Evolutionary conservation across 2,888 invertebrate species (phyloP).

Genomic region (Masnerella sp.): DNA sequence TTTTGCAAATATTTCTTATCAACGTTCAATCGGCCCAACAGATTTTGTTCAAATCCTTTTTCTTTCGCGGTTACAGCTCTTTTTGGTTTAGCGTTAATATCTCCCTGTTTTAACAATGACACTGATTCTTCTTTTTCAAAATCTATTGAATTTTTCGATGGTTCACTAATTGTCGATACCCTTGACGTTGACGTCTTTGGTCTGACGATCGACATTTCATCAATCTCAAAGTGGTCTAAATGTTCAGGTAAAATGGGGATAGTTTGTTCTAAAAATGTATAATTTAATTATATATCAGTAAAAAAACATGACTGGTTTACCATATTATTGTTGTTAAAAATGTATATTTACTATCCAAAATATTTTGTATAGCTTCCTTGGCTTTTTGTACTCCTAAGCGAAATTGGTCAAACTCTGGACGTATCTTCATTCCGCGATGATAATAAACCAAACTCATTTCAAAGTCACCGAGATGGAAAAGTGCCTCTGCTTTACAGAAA

Average conservation of each 20-base stretch:
- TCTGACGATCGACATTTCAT: not conserved
- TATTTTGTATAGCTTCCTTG: constrained; percentile 95
- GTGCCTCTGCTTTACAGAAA: constrained; percentile 94
- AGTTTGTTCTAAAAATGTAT: constrained; percentile 32
- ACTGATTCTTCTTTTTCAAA: constrained; percentile 11
- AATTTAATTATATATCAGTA: no score
- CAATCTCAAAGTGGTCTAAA: constrained; percentile 2
- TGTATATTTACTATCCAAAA: constrained; percentile 82
- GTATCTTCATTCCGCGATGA: constrained; percentile 89
- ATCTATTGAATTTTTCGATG: constrained; percentile 6
- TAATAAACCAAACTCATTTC: constrained; percentile 95
- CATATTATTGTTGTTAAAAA: not conserved
- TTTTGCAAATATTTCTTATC: constrained; percentile 71
- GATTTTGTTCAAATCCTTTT: constrained; percentile 56
- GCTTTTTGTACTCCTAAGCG: constrained; percentile 93
- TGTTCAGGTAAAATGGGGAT: constrained; percentile 34
- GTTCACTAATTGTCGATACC: constrained; percentile 14
- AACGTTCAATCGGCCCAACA: constrained; percentile 67
- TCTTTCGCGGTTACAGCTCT: constrained; percentile 13
- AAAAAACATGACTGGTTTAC: no score
- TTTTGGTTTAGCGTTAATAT: constrained; percentile 12
- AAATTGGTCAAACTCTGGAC: constrained; percentile 89
- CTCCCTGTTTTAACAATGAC: not conserved
- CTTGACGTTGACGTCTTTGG: constrained; percentile 20
- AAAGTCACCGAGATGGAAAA: constrained; percentile 95